Evolutionary conservation across 2,113 vertebrate species (phyloP), one percentile per base, ranked within the genome.

Genomic region (Ibidorhyncha struthersii): DNA sequence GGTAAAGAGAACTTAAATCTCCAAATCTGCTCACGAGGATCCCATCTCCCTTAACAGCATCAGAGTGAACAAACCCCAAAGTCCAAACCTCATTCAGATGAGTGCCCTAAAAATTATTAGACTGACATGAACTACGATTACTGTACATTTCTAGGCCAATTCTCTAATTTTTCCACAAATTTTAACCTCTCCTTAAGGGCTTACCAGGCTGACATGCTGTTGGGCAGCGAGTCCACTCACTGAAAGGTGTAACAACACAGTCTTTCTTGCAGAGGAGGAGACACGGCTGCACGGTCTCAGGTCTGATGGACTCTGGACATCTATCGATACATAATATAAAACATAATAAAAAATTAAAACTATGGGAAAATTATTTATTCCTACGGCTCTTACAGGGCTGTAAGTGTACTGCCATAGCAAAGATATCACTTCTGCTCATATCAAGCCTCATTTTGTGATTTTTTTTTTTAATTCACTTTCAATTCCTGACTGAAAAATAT

Each of bases 161-260:
- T 61, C 8, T 50, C 20, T 12, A 7, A 6, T 29, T 80, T 49
- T 12, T 8, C 15, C n/a, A 14, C 17, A 52, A 17, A 73, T 61
- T n/a, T 18, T 55, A 15, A 22, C 22, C 27, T 29, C 59, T 26
- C 70, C 52, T 56, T 30, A 8, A 82, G 67, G 83, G 88, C 97
- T 96, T 98, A 99, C 99, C 99, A 98, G 98, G 98, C 30, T 98
- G 97, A 82, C 99, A 99, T 22, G 92, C 70, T 36, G 97, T 97
- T 1, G 99, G 99, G 87, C 99, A 99, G 66, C 84, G 92, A 3
- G 98, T 99, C 99, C 99, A 99, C 97, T 99, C 99, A 19, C 99
- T 99, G 98, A 99, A 99, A 32, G 98, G 98, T 0, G 99, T 99
- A 61, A 99, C 99, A 10, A 99, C 16, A 63, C 99, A 99, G 96